Base-by-base conservation (phyloP, 1,140 invertebrate species). In the Hypothenemus hampei region DNA sequence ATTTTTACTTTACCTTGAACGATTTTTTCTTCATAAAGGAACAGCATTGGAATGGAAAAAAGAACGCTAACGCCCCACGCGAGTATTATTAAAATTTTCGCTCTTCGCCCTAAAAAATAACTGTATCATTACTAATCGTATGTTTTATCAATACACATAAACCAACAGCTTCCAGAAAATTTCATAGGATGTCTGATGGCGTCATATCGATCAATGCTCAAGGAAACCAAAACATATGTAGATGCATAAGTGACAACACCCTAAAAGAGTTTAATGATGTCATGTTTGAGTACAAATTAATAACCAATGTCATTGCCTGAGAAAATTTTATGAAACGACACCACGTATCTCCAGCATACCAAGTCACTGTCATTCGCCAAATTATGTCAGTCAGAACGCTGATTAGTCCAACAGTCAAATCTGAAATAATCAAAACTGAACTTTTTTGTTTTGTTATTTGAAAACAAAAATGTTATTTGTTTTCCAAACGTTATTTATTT, bases 181-280 rank as follows among this genome's bases (percentile, higher is more conserved):
- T 93, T 93, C 88, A 97, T 91, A 0, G 94, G 94, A 72, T 93
- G 84, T 10, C 89, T 91, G 63, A 97, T 95, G 54, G 93, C 93
- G 69, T 96, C 91, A 65, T 93, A 94, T 65, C 93, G 79, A 73
- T 97, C 94, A 61, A 97, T 91, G 65, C 91, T 95, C 31, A 97
- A 77, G 1, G 93, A 91, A n/a, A 97, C 93, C 31, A 97, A 77
- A 8, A 96, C 92, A 66, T 96, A 97, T 0, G 92, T 97, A 2
- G 93, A 96, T 5, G 89, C 91, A 70, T 94, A 97, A 29, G 91
- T 93, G 16, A 94, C 90, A 23, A 93, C 78, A 0, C 80, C 82
- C 81, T 90, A 77, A 49, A 63, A 65, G 15, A 16, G 20, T 37
- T 37, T 1, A 13, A 8, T 8, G n/a, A n/a, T 13, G 8, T 37